Conservation (phyloP, 2,888 invertebrate species). For the Acronicta aceris region DNA sequence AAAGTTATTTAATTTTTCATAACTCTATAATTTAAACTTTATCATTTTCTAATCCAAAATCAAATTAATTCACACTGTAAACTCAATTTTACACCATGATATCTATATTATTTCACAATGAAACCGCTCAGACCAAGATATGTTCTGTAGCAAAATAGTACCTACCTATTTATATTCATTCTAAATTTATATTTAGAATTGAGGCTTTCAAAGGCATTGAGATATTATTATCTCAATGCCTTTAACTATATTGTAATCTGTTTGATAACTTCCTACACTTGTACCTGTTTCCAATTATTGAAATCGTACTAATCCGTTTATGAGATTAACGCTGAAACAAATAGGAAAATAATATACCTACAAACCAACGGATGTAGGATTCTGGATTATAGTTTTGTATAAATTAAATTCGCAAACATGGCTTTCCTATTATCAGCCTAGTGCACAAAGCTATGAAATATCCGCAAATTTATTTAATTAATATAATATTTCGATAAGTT, state of each 20-base stretch:
- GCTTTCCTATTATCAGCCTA: constrained; percentile 48
- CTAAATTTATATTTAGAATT: too few relatives aligned
- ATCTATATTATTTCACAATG: not conserved
- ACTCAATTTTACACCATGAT: too few relatives aligned
- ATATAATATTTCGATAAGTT: constrained; percentile 13
- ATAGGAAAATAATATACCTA: constrained; percentile 64
- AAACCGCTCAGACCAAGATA: not conserved
- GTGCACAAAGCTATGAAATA: constrained; percentile 38
- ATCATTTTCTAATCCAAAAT: too few relatives aligned
- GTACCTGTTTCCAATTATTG: constrained; percentile 57
- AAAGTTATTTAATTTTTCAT: too few relatives aligned
- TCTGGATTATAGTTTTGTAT: constrained; percentile 50
- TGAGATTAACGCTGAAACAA: constrained; percentile 63
- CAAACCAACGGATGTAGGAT: constrained; percentile 39
- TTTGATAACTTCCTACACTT: constrained; percentile 24
- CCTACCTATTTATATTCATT: too few relatives aligned
- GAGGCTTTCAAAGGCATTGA: too few relatives aligned
- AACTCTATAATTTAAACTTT: too few relatives aligned
- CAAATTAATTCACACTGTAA: too few relatives aligned
- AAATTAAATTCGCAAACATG: constrained; percentile 49
- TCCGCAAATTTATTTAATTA: constrained; percentile 33
- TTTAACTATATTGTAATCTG: constrained; percentile 22
- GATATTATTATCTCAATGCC: too few relatives aligned
- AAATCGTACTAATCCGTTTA: constrained; percentile 59
- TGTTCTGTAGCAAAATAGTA: too few relatives aligned